phyloP scores from a whole-genome alignment of 1,140 invertebrate genomes.

The Probaryconus sp. region DNA sequence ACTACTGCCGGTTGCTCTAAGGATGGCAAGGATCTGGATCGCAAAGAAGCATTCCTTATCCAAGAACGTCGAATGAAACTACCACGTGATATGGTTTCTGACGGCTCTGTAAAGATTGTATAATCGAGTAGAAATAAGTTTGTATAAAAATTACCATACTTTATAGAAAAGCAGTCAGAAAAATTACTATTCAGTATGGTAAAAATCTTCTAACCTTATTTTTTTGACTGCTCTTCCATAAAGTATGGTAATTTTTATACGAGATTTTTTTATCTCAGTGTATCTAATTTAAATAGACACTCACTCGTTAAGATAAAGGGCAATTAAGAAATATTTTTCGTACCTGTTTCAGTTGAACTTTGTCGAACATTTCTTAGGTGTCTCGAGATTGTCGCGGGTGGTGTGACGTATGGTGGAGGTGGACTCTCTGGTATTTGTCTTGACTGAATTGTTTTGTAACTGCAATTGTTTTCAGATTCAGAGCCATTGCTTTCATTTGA shows the following conservation, averaged over 20 bases:
- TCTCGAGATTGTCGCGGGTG: slow-evolving; percentile 65
- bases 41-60: slow-evolving; percentile 26
- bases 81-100: slow-evolving; percentile 30
- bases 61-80: slow-evolving; percentile 36
- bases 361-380: slow-evolving; percentile 52
- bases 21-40: slow-evolving; percentile 55
- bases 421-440: slow-evolving; percentile 69
- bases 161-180: too few species aligned
- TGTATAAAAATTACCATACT: too few species aligned
- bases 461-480: slow-evolving; percentile 8
- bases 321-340: too few species aligned
- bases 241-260: too few species aligned
- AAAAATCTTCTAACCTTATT: too few species aligned
- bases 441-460: slow-evolving; percentile 19
- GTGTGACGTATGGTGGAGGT: slow-evolving; percentile 74
- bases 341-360: slow-evolving; percentile 44
- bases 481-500: slow-evolving; percentile 22
- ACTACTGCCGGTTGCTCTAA: slow-evolving; percentile 12
- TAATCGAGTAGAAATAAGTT: too few species aligned
- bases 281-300: too few species aligned
- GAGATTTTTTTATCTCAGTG: too few species aligned
- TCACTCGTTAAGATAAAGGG: too few species aligned
- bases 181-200: too few species aligned
- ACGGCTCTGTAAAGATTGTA: slow-evolving; percentile 30
- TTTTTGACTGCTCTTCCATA: too few species aligned